A percentile compares a stretch with the other conserved stretches of the same genome.
These are phyloP conservation scores for Amblyteles armatorius DNA, from an alignment of 2,888 invertebrate genomes.

Conservation along the genomic window DNA sequence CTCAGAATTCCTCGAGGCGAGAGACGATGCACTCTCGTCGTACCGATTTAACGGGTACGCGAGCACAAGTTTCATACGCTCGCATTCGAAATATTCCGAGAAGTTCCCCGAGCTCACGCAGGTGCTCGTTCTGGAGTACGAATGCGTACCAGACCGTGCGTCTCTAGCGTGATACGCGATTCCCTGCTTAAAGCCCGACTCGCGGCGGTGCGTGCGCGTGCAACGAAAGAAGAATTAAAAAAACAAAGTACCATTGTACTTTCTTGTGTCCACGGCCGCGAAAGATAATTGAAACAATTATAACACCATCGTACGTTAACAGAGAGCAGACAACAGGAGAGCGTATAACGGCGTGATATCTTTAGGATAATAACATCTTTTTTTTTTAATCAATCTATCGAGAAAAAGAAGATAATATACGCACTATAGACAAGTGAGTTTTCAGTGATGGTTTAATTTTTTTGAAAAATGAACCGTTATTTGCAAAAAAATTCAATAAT, in stretches of 20 bases:
- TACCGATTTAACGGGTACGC: conserved; percentile 66
- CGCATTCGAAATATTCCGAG: conserved; percentile 7
- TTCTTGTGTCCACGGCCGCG: neutral
- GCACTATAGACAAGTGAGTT: too few species aligned
- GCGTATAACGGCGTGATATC: neutral
- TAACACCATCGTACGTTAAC: conserved; percentile 7
- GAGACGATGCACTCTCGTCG: conserved; percentile 60
- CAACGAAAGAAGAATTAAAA: conserved; percentile 7
- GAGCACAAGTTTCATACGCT: conserved; percentile 54
- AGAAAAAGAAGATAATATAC: neutral
- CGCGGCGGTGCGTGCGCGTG: neutral
- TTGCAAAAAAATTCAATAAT: too few species aligned
- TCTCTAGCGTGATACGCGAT: conserved; percentile 24
- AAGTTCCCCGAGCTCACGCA: conserved; percentile 2
- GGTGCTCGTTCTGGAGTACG: neutral
- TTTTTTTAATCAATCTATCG: neutral
- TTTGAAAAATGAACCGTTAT: too few species aligned
- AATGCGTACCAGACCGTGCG: conserved; percentile 27
- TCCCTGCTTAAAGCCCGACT: conserved; percentile 8
- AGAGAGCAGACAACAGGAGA: neutral
- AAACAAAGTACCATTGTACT: neutral
- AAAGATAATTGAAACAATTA: conserved; percentile 32
- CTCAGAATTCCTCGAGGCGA: conserved; percentile 44
- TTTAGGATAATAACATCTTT: neutral
- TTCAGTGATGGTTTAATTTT: too few species aligned